Percentiles rank a stretch among this genome's conserved stretches.
Evolutionary conservation across 2,113 vertebrate genomes (phyloP).

Genomic region (Pogonocichla stellata): DNA sequence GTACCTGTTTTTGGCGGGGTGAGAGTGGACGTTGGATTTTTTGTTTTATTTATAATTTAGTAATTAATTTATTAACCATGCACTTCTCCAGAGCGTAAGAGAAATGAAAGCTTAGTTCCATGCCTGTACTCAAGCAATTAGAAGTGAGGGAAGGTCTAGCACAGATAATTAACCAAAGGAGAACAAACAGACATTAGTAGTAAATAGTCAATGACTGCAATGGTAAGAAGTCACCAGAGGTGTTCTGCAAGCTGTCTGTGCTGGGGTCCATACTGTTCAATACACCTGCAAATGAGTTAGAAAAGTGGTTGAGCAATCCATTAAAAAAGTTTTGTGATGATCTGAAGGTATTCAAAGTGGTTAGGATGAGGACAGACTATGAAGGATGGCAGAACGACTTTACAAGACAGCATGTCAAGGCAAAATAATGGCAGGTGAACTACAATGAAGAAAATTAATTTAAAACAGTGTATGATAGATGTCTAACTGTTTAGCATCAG

Average conservation of each 20-base stretch:
- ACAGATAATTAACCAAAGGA: background rate
- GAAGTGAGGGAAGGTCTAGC: background rate
- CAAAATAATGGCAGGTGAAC: slow-evolving; percentile 13
- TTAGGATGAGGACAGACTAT: background rate
- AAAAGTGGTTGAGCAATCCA: background rate
- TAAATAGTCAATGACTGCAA: background rate
- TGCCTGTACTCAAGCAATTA: background rate
- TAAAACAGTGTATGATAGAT: background rate
- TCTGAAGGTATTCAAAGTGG: background rate
- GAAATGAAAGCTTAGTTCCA: background rate
- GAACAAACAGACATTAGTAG: background rate
- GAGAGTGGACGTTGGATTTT: background rate
- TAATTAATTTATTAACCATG: background rate
- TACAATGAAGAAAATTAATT: background rate
- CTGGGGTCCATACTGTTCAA: background rate
- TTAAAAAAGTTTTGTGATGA: background rate
- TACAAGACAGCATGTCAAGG: background rate
- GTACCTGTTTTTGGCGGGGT: rapidly evolving
- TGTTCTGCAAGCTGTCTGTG: background rate
- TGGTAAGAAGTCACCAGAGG: background rate
- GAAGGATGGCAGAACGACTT: slow-evolving; percentile 4
- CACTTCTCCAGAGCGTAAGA: background rate
- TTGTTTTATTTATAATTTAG: background rate
- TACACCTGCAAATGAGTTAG: background rate
- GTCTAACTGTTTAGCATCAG: background rate